Base-by-base conservation (phyloP, 1,140 invertebrate genomes). In the Lepidurus couesii region DNA sequence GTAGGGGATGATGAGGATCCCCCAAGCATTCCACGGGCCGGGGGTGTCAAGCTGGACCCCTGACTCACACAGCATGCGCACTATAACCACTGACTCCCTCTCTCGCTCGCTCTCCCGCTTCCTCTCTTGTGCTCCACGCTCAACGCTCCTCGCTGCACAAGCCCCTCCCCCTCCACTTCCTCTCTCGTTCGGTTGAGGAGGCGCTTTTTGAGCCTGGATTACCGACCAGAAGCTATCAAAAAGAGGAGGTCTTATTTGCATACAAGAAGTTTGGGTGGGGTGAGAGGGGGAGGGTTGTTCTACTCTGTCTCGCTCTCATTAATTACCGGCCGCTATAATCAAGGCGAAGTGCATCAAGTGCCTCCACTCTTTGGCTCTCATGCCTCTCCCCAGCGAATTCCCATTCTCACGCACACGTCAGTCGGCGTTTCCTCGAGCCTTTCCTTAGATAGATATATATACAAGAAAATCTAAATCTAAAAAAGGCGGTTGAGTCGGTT, bases 251-350 rank as follows among this genome's bases (percentile, higher is more conserved):
- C 53, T 65, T 65, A 65, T 65, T 65, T 65, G 53, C 53, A 65
- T 65, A 65, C 53, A 65, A 65, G 53, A 13, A 21, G 21, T 13
- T 13, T 65, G 21, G 53, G 21, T n/a, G 53, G 53, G 53, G 53
- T 65, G 53, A 21, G 53, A 7, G 53, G 53, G 6, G 53, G 53
- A 9, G 53, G 16, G 16, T 65, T 65, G 21, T 21, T 21, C 53
- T 65, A 65, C 9, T 65, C 21, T 65, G 16, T 7, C 53, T 21
- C n/a, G 16, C 53, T 65, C 53, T 65, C 53, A 65, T 65, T 65
- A 65, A 65, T 65, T 65, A 65, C 53, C 53, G 53, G 53, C 53
- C 53, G 53, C 53, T 65, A 65, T 65, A 65, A 65, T 65, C 53
- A 65, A 65, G 53, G 8, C 53, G 53, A 65, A 65, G 53, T 65